Evolutionary conservation across 2,797 vertebrate genomes (phyloP), one percentile per base, ranked within the genome.

Genomic region (Takifugu ocellatus): DNA sequence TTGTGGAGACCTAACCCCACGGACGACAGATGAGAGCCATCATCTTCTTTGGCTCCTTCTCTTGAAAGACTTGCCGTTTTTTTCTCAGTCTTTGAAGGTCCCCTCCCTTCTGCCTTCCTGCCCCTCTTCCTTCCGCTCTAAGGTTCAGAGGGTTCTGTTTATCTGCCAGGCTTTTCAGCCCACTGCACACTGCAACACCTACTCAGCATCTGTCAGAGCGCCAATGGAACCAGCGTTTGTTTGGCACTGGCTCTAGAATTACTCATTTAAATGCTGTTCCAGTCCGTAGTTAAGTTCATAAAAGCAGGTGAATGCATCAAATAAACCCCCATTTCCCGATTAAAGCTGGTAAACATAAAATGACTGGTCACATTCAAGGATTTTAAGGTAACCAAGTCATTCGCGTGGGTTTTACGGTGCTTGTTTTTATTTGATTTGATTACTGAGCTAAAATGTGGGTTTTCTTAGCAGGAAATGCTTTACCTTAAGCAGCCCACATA

Each of bases 151-250:
- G 63, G 49, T 63, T 71, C 55, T 25, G 64, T 74, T 61, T 21
- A 29, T 62, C 54, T 67, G 71, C 61, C 65, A 70, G 74, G 36
- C 74, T 51, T 29, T 62, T 7, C 78, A 59, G 67, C 42, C 29
- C 33, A 2, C 43, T 14, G 42, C 16, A 16, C 43, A 6, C 43
- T 16, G 43, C n/a, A 31, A 8, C 29, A 33, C 25, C 51, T 51
- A 14, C 68, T 57, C 67, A 48, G 25, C 59, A 44, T 69, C 60
- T 56, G 73, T 79, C 74, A 79, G 79, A 82, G 63, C 46, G 46
- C 51, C 5, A 54, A 39, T 51, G 46, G 57, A 76, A 49, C 56
- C 16, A 0, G 25, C 21, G 5, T 79, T 68, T 61, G 64, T 61
- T 69, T 74, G 76, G 75, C 72, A 24, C 44, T 1, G 53, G 52